These are phyloP conservation scores for Bimastos eiseni DNA, from an alignment of 2,888 invertebrate genomes.

Conservation along the genomic window DNA sequence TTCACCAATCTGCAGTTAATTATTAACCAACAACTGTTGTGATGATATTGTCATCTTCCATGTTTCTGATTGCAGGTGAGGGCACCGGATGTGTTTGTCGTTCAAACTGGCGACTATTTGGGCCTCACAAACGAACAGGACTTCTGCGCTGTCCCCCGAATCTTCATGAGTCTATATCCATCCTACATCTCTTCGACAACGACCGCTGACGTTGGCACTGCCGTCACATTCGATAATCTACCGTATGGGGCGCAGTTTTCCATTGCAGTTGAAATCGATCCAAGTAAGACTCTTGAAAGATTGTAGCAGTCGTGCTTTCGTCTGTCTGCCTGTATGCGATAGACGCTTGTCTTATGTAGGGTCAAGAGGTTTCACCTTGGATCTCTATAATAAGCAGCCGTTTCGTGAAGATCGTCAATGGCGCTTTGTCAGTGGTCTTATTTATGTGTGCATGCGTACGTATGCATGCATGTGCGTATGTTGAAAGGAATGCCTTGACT, in stretches of 20 bases:
- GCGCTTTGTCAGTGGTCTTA: too few species aligned
- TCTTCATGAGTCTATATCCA: not conserved
- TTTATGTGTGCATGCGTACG: too few species aligned
- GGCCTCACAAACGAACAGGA: constrained; percentile 7
- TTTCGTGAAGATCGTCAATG: too few species aligned
- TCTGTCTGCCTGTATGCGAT: too few species aligned
- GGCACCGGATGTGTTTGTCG: not conserved
- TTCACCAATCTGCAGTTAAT: too few species aligned
- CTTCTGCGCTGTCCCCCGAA: not conserved
- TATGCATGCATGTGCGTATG: too few species aligned
- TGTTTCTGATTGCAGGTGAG: not conserved
- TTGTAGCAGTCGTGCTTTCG: not conserved
- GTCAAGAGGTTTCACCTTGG: too few species aligned
- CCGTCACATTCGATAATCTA: not conserved
- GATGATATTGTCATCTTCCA: not conserved
- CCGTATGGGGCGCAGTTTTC: constrained; percentile 2
- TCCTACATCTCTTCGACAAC: not conserved
- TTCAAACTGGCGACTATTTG: not conserved
- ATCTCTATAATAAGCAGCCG: too few species aligned
- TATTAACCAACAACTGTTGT: too few species aligned
- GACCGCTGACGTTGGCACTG: not conserved
- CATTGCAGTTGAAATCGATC: constrained; percentile 30
- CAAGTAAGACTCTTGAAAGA: constrained; percentile 2
- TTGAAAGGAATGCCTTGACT: too few species aligned
- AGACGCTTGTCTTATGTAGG: too few species aligned